phyloP scores from a whole-genome alignment of 2,113 vertebrate genomes.

The Natator depressus region DNA sequence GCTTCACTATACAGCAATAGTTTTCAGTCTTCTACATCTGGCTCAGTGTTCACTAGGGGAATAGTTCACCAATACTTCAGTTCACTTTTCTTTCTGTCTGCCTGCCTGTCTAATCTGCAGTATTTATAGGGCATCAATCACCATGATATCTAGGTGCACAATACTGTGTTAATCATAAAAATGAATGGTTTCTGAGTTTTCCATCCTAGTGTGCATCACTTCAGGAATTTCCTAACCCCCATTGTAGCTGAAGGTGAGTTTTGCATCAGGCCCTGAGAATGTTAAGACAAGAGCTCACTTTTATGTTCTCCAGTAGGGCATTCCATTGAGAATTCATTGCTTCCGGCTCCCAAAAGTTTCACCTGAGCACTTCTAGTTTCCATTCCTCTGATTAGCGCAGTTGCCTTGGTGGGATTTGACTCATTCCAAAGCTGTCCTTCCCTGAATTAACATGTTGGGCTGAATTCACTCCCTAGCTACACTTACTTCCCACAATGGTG shows the following conservation, averaged over 20 bases:
- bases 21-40: not conserved
- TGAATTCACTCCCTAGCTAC: not conserved
- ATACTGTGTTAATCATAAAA: not conserved
- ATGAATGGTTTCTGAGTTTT: not conserved
- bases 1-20: not conserved
- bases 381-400: rapidly evolving
- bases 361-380: not conserved
- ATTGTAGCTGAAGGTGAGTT: not conserved
- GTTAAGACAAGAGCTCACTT: not conserved
- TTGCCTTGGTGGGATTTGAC: not conserved
- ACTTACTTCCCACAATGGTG: not conserved
- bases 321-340: not conserved
- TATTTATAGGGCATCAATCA: not conserved
- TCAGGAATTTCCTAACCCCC: not conserved
- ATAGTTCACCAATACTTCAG: not conserved
- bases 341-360: not conserved
- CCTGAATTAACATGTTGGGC: not conserved
- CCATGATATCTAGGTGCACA: not conserved
- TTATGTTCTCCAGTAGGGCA: not conserved
- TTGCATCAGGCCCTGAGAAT: not conserved
- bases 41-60: not conserved
- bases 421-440: not conserved
- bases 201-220: not conserved
- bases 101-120: not conserved
- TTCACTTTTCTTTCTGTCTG: not conserved